A percentile compares a stretch with the other conserved stretches of the same genome.
Conservation (phyloP, 2,113 vertebrate genomes). For the Chaenogobius annularis region DNA sequence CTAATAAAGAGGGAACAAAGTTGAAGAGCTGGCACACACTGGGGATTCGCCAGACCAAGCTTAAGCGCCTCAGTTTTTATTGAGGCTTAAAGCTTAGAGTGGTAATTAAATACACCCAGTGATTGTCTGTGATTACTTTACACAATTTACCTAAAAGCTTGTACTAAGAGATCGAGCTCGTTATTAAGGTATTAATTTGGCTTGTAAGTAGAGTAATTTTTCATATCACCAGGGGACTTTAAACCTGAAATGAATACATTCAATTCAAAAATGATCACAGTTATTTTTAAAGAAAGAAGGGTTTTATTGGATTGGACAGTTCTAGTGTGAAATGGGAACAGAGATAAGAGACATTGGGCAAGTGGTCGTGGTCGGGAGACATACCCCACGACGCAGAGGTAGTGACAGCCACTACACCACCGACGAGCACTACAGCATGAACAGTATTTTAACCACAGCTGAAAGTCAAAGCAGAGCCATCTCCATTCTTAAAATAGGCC, state of each 20-base stretch:
- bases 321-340: no score
- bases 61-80: background rate
- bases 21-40: conserved; percentile 12
- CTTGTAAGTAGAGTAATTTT: background rate
- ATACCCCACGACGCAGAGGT: no score
- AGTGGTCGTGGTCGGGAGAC: no score
- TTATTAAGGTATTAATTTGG: background rate
- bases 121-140: conserved; percentile 33
- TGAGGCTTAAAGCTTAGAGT: conserved; percentile 4
- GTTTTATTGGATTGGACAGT: background rate
- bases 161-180: background rate
- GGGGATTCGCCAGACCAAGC: background rate
- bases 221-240: background rate
- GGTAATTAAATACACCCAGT: conserved; percentile 19
- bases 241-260: conserved; percentile 12
- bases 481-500: background rate
- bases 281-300: no score
- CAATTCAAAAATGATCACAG: conserved; percentile 16
- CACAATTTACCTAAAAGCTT: conserved; percentile 21
- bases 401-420: no score
- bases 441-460: background rate
- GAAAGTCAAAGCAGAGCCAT: background rate
- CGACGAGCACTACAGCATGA: no score
- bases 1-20: conserved; percentile 37
- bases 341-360: no score